Evolutionary conservation across 1,140 invertebrate species (phyloP), one percentile per base, ranked within the genome.

Genomic region (Triops longicaudatus): DNA sequence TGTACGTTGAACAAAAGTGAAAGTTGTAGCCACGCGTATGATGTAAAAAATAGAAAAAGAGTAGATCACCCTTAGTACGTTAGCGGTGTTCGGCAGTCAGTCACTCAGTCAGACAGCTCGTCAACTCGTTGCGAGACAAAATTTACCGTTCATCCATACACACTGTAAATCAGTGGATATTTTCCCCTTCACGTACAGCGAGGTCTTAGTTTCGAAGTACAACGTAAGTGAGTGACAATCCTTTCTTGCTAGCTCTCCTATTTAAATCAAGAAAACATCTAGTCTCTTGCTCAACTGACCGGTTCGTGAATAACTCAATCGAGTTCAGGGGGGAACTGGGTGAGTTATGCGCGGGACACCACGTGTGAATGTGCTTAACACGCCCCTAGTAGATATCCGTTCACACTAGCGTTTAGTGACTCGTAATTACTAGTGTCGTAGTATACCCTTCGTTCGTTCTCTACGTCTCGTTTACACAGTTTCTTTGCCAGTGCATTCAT

Each of bases 281-380:
- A 63, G 50, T 63, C 50, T 63, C 17, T 63, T 22, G 17, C 50
- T 14, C 14, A 7, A 37, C 50, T 63, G 50, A 63, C 50, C 50
- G 50, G 50, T 63, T 63, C 14, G 10, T 63, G 14, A 63, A 63
- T 22, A 63, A 63, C 50, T 63, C 22, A 17, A 63, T 63, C 50
- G 50, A 63, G 50, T 6, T 22, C 50, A 12, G 50, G 17, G 22
- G 6, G 50, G 50, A 63, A 63, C 50, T 63, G 14, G 17, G 50
- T 63, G n/a, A 63, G 50, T 63, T 63, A 63, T 63, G 50, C n/a
- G 50, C 14, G 50, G 50, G 50, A n/a, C 17, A 22, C 50, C 50
- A 63, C 50, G 50, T 63, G 50, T 63, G 50, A 63, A 63, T 63
- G 50, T 63, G 50, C 50, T 63, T 6, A 63, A 63, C 50, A 63